Conservation (phyloP, 2,888 invertebrate species). For the Drosophila villosipedis region DNA sequence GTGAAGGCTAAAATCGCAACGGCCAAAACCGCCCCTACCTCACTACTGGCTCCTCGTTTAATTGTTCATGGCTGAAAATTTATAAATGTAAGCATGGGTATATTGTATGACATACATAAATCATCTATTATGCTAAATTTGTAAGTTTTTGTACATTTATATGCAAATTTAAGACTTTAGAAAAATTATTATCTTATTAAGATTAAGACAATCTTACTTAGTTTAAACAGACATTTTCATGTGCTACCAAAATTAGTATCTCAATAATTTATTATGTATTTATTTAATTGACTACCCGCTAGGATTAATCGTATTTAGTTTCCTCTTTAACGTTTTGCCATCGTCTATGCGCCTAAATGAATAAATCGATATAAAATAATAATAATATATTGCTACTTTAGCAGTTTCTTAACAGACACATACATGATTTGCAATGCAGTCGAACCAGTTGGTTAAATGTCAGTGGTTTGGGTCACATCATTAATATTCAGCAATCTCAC, state of each 20-base stretch:
- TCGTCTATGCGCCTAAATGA: not conserved
- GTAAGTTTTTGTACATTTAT: not conserved
- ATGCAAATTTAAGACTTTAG: not conserved
- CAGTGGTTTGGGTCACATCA: constrained; percentile 69
- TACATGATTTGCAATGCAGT: constrained; percentile 20
- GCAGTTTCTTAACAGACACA: not conserved
- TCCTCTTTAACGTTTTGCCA: constrained; percentile 15
- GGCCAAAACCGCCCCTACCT: constrained; percentile 15
- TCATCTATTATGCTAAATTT: constrained; percentile 3
- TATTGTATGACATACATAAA: constrained; percentile 22
- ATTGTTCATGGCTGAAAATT: constrained; percentile 32
- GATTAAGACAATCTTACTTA: not conserved
- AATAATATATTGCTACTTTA: constrained; percentile 5
- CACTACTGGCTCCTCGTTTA: constrained; percentile 17
- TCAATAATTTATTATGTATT: not conserved
- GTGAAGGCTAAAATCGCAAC: constrained; percentile 51
- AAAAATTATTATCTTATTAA: not conserved
- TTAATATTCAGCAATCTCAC: constrained; percentile 51
- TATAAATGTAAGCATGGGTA: constrained; percentile 14
- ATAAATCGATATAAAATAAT: not conserved
- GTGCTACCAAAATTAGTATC: not conserved
- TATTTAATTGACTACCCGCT: constrained; percentile 6
- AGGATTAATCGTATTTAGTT: constrained; percentile 6
- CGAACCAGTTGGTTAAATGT: constrained; percentile 75
- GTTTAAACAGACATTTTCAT: not conserved